phyloP scores from a whole-genome alignment of 2,797 vertebrate genomes.

The Sebastes miniatus region DNA sequence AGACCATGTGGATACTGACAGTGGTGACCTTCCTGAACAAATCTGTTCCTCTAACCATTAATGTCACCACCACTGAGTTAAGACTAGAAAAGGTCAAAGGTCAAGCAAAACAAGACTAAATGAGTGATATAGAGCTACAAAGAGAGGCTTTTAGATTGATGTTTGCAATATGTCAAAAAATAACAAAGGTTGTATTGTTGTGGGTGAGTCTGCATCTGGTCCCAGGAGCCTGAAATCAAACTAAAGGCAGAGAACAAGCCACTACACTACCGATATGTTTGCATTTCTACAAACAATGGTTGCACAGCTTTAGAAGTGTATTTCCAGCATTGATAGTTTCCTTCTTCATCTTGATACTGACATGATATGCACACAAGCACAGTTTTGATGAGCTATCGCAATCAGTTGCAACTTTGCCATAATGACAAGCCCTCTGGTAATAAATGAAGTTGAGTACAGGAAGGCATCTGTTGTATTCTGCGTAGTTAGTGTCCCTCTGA shows the following conservation, averaged over 20 bases:
- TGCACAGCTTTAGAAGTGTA: background rate
- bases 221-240: background rate
- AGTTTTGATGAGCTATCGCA: slow-evolving; percentile 4
- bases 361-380: background rate
- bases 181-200: background rate
- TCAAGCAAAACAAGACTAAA: slow-evolving; percentile 17
- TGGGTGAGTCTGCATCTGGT: fast-evolving
- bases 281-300: background rate
- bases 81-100: slow-evolving; percentile 1
- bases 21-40: slow-evolving; percentile 31
- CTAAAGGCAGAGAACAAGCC: background rate
- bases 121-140: background rate
- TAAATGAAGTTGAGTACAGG: background rate
- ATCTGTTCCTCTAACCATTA: slow-evolving; percentile 22
- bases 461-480: background rate
- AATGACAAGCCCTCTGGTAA: background rate
- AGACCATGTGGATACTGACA: background rate
- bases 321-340: background rate
- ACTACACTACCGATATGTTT: background rate
- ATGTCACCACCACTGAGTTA: slow-evolving; percentile 11
- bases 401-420: background rate
- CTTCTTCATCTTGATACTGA: background rate
- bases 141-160: background rate
- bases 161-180: background rate
- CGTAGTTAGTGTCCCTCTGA: background rate